Conservation (phyloP, 35 echinoderm and acorn worm genomes). For the Ptychodera flava region DNA sequence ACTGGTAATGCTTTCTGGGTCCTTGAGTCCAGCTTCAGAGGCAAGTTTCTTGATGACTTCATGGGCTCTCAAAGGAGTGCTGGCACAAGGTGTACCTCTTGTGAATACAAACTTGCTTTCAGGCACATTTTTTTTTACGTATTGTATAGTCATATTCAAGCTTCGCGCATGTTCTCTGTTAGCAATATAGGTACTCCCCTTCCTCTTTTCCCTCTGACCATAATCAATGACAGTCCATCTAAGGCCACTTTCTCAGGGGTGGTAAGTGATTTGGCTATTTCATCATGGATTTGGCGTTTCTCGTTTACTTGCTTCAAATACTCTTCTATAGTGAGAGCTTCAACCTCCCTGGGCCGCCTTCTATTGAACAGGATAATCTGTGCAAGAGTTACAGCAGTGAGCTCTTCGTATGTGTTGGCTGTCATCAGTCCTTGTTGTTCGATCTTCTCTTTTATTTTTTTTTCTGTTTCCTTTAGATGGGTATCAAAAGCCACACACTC, state of each 20-base stretch:
- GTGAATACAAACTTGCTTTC: not conserved
- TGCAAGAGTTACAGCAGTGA: constrained; percentile 30
- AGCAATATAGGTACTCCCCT: constrained; percentile 54
- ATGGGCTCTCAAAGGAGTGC: not conserved
- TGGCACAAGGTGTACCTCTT: too few species aligned
- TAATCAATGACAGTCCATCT: constrained; percentile 19
- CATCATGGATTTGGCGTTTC: constrained; percentile 36
- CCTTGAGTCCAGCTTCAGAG: constrained; percentile 9
- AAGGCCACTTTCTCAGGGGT: constrained; percentile 33
- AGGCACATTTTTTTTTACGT: too few species aligned
- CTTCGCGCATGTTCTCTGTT: too few species aligned
- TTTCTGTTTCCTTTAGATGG: not conserved
- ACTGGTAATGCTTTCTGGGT: constrained; percentile 34
- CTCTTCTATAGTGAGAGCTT: constrained; percentile 10
- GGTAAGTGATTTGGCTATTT: constrained; percentile 25
- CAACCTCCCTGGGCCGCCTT: constrained; percentile 42
- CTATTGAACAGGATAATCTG: constrained; percentile 51
- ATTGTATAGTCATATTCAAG: too few species aligned
- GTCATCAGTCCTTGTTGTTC: too few species aligned
- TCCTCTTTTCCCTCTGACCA: constrained; percentile 49
- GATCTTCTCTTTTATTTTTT: constrained; percentile 34
- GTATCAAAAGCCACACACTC: constrained; percentile 28
- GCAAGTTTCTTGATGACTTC: constrained; percentile 33
- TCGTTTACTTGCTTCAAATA: constrained; percentile 13
- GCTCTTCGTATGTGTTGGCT: too few species aligned